Conservation (phyloP, 2,797 vertebrate genomes). For the Toxotes lorentzi region DNA sequence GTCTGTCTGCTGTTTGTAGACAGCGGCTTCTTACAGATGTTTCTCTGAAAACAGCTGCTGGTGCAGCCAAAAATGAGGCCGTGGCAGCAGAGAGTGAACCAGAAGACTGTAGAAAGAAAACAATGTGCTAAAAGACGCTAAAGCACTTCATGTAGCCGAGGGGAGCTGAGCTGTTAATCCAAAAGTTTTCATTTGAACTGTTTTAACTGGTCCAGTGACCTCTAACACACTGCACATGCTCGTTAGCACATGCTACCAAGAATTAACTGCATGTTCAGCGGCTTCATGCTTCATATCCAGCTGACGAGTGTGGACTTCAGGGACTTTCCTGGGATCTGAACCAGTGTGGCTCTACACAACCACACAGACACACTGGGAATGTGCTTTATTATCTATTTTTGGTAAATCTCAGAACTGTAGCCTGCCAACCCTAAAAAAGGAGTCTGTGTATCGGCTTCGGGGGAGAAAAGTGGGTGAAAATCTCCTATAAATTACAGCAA, state of each 20-base stretch:
- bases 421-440: constrained; percentile 27
- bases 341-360: constrained; percentile 3
- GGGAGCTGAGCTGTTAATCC: not conserved
- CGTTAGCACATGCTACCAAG: not conserved
- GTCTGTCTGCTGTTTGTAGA: no score
- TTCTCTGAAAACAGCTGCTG: no score
- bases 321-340: constrained; percentile 1
- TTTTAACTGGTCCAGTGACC: not conserved
- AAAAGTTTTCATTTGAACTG: not conserved
- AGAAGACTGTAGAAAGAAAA: no score
- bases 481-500: constrained; percentile 53
- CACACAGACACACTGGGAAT: constrained; percentile 18
- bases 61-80: no score
- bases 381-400: constrained; percentile 35
- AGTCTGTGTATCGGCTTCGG: constrained; percentile 13
- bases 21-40: no score
- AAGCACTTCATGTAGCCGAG: no score
- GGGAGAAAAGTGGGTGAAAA: constrained; percentile 25
- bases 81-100: no score
- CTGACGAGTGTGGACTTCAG: not conserved
- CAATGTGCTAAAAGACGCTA: no score
- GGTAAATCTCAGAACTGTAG: constrained; percentile 33
- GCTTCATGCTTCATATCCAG: not conserved
- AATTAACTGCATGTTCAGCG: not conserved
- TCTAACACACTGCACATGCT: not conserved